Evolutionary conservation across 2,113 vertebrate genomes (phyloP).

Genomic region (Malaclemys terrapin): DNA sequence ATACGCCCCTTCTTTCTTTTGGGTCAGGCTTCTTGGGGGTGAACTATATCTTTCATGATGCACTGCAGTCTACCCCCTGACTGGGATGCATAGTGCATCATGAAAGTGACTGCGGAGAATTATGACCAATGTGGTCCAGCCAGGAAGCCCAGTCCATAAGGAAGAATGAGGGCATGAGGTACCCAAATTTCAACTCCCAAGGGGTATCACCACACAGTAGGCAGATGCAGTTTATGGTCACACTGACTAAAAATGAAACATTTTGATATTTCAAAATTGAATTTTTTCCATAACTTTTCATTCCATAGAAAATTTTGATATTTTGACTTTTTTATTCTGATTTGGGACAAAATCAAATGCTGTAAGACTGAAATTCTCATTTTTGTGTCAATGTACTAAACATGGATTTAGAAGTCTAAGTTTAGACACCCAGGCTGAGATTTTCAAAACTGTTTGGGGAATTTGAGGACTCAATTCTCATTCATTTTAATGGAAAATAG

Average conservation of each 20-base stretch:
- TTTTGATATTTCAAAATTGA: neutral
- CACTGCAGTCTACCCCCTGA: accelerated
- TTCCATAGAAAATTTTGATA: neutral
- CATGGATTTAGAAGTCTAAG: neutral
- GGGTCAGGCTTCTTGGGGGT: neutral
- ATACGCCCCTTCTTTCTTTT: neutral
- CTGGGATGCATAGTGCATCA: neutral
- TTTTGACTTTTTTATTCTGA: neutral
- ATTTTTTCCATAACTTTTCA: too few species aligned
- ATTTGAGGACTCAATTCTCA: neutral
- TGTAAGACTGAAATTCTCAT: neutral
- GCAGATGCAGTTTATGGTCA: neutral
- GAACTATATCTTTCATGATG: neutral
- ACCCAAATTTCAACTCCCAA: too few species aligned
- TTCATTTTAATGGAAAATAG: neutral
- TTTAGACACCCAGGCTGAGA: neutral
- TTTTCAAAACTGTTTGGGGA: neutral
- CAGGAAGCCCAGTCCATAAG: neutral
- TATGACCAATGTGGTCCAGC: accelerated
- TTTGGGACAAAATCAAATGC: neutral
- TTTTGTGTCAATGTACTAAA: neutral
- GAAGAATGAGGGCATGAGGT: neutral
- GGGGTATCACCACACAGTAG: accelerated
- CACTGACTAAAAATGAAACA: neutral
- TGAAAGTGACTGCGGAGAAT: accelerated